Base-by-base conservation (phyloP, 2,888 invertebrate species). In the Tachina grossa region DNA sequence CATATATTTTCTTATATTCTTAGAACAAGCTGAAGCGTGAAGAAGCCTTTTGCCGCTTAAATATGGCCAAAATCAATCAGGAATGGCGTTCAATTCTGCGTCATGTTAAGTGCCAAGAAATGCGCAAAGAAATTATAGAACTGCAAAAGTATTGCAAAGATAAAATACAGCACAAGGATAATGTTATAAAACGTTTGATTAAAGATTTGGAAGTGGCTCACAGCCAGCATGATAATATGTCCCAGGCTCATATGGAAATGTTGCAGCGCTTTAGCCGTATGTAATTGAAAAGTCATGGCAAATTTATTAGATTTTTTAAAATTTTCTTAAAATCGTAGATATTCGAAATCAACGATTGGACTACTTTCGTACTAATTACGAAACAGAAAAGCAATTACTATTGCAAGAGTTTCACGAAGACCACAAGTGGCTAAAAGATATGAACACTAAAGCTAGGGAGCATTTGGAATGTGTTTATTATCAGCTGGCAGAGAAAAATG, bases 21-120 rank as follows among this genome's bases (percentile, higher is more conserved):
- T 91, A 97, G 97, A 97, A 96, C 90, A 97, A 97, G 94, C 93
- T 97, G 9, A 96, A 95, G 91, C 95, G 95, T 87, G 97, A 97
- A 92, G 96, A 97, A 91, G 95, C 95, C 0, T 97, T 95, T 91
- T 94, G 96, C 3, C 95, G 97, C 68, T 93, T 96, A 69, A 97
- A 97, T 91, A 94, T 95, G 85, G 96, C 97, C 0, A 97, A 97
- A 93, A 95, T 97, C 74, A 97, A 97, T 90, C 96, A 97, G 92
- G 95, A 96, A 91, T 97, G 97, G 97, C 95, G 97, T 65, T 95
- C 95, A 85, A 94, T 96, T 83, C 92, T 97, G 76, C 94, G 97
- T 0, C 95, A 94, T 90, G 94, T 95, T 71, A 97, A 97, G 93
- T 95, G 96, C 89, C 95, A 95, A 83, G 96, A 97, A 90, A 94